Percentiles rank a stretch among this genome's conserved stretches.
phyloP scores from a whole-genome alignment of 2,797 vertebrate genomes.

The Danio albolineatus region DNA sequence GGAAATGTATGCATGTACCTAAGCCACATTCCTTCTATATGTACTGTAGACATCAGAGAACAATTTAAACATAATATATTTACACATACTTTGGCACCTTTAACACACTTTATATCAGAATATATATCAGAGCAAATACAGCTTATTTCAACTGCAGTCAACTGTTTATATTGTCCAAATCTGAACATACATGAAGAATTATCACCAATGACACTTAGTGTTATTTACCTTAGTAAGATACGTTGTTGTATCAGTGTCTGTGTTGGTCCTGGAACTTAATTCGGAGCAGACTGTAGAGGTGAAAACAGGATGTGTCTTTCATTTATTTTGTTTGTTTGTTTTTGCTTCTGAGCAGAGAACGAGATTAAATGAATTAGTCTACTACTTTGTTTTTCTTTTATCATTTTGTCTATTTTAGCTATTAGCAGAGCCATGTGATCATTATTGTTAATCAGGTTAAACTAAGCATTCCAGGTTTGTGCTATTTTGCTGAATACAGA shows the following conservation, averaged over 20 bases:
- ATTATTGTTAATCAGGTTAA: conserved; percentile 8
- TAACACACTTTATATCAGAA: too few species aligned
- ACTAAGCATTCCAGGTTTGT: not conserved
- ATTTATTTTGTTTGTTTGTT: too few species aligned
- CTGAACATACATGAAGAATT: not conserved
- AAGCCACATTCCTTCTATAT: too few species aligned
- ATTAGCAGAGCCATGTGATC: not conserved
- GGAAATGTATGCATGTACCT: too few species aligned
- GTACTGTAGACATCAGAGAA: too few species aligned
- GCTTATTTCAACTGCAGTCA: not conserved
- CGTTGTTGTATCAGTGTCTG: not conserved
- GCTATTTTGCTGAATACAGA: not conserved
- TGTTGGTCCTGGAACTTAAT: not conserved
- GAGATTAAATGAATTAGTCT: not conserved
- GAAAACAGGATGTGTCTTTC: not conserved
- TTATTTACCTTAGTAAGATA: not conserved
- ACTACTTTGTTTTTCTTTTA: not conserved
- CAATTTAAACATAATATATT: too few species aligned
- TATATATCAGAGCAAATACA: not conserved
- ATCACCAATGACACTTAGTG: conserved; percentile 7
- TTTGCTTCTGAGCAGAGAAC: not conserved
- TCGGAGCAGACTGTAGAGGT: not conserved
- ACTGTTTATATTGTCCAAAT: not conserved
- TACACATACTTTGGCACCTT: too few species aligned
- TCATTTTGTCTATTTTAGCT: not conserved